phyloP scores from a whole-genome alignment of 2,888 invertebrate genomes.

The Apamea crenata region DNA sequence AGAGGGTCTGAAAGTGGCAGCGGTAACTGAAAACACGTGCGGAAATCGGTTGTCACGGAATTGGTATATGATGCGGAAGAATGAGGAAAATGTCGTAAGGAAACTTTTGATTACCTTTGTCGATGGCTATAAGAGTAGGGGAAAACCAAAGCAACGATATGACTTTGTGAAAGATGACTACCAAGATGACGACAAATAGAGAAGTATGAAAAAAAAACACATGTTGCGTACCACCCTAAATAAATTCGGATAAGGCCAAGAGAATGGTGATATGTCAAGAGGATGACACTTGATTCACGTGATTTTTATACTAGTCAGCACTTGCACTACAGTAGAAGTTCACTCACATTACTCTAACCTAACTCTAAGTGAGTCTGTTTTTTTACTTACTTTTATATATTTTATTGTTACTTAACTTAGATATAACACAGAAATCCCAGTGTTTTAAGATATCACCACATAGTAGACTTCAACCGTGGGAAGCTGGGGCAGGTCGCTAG shows the following conservation, averaged over 20 bases:
- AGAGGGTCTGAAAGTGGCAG: not conserved
- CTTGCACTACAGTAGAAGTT: too few species aligned
- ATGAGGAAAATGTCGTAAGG: not conserved
- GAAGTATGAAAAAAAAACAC: too few species aligned
- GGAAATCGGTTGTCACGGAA: not conserved
- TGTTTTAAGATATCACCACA: not conserved
- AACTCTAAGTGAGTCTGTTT: not conserved
- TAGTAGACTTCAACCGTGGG: not conserved
- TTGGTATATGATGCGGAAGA: not conserved
- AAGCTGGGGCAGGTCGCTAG: not conserved
- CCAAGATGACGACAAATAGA: not conserved
- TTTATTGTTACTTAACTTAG: not conserved
- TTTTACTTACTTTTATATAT: too few species aligned
- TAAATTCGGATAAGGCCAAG: too few species aligned
- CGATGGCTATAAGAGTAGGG: not conserved
- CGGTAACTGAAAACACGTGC: not conserved
- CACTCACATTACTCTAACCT: too few species aligned
- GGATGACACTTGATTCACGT: too few species aligned
- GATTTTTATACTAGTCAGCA: too few species aligned
- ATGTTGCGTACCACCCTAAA: too few species aligned
- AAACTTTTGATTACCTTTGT: not conserved
- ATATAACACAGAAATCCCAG: not conserved
- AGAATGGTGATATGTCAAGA: too few species aligned
- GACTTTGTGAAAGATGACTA: not conserved
- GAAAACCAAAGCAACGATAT: not conserved